phyloP scores from a whole-genome alignment of 2,113 vertebrate species.

The Mungos mungo region DNA sequence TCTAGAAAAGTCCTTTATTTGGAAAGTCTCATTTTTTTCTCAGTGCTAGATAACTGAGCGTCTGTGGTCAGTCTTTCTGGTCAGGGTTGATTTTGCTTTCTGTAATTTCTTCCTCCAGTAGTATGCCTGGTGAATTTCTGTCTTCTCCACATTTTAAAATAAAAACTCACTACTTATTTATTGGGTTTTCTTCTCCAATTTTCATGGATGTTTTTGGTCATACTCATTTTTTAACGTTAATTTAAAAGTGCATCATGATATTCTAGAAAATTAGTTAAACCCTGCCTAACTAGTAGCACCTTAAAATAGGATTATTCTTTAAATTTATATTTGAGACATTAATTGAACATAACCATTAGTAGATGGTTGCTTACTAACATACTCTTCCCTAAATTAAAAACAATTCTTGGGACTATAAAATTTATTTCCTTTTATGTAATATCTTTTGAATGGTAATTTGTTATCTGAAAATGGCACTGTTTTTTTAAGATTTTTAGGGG shows the following conservation, averaged over 20 bases:
- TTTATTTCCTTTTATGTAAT: constrained; percentile 25
- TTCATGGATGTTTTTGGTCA: neutral
- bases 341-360: neutral
- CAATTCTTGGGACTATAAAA: neutral
- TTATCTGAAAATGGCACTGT: neutral
- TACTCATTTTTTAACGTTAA: constrained; percentile 32
- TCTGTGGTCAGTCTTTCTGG: neutral
- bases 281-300: neutral
- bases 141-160: neutral
- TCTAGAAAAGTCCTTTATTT: constrained; percentile 2
- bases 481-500: neutral
- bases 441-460: neutral
- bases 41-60: neutral
- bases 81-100: constrained; percentile 14
- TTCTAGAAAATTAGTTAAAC: neutral
- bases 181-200: neutral
- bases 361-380: neutral
- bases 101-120: neutral
- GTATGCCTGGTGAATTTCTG: neutral
- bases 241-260: constrained; percentile 9
- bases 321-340: constrained; percentile 30
- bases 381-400: neutral
- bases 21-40: neutral
- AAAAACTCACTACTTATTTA: neutral
- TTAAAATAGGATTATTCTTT: neutral